Base-by-base conservation (phyloP, 2,888 invertebrate species). In the Iphiclides podalirius region DNA sequence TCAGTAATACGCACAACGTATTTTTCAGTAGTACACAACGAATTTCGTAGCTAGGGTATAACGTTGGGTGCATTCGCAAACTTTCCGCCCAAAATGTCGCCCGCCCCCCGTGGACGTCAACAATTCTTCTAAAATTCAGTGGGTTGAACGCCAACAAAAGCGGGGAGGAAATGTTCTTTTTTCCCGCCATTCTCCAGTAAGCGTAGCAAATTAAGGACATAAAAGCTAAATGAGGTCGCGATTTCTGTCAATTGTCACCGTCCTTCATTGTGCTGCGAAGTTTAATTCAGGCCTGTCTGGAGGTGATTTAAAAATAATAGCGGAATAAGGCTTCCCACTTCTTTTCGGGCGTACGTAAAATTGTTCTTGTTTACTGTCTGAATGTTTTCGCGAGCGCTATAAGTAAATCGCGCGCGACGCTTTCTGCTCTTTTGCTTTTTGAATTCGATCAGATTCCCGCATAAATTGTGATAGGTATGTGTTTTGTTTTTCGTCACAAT, bases 171-270 rank as follows among this genome's bases (percentile, higher is more conserved):
- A 72, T 66, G 70, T 71, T 67, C 66, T 55, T 65, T 67, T 68
- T 70, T 67, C 70, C 59, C 61, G 47, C 58, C 69, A 65, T 66
- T 70, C 67, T 61, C 57, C 61, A 64, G 66, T 70, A 75, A 79
- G 70, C 75, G 68, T 69, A 64, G 69, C 78, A 82, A 83, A 84
- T 82, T 84, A 84, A 75, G 76, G 70, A 64, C 68, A 76, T 79
- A 78, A 81, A 78, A 74, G 72, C 70, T 64, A 75, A 84, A 80
- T 75, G 78, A 74, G 75, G 74, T 71, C 71, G 71, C 71, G 70
- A 73, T 75, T 74, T 72, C 67, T 70, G 72, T 70, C 76, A 73
- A 77, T 81, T 75, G 74, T 71, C 63, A 59, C 60, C 47, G 54
- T 39, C 47, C 52, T 55, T 52, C 53, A 50, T 53, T 54, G 45